Base-by-base conservation (phyloP, 2,797 vertebrate species). In the Numenius phaeopus region DNA sequence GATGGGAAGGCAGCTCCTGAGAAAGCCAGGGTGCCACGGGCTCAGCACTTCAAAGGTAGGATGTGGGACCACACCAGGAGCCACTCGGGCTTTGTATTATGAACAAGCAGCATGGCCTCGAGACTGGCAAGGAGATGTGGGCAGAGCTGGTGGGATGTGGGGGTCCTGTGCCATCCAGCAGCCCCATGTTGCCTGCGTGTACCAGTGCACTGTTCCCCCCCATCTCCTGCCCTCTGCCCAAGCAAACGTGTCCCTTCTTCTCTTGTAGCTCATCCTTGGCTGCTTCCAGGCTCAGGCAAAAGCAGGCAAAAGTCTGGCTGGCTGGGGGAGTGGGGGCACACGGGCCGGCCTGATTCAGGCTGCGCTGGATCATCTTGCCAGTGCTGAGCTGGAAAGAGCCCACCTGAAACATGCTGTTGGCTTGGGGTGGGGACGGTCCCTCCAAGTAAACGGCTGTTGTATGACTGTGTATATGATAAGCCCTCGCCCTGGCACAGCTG, bases 31-130 rank as follows among this genome's bases (percentile, higher is more conserved):
- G 61, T 71, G 42, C 71, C 22, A 7, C 88, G 6, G 57, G 4
- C 61, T 19, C 88, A 89, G 50, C 98, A 96, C 27, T 97, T 98
- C 87, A 98, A 98, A 99, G 98, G 99, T 99, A 94, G 9, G 72
- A 81, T 54, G 22, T 0, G 2, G 52, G 44, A 52, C n/a, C 16
- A 13, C 57, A 17, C 22, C 1, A 3, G 29, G 32, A 77, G 24
- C 61, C 76, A 21, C 40, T 66, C 1, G 4, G 44, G 17, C 39
- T 84, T 79, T 81, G 13, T 57, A 3, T 54, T 72, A 7, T 14
- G 29, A 89, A 22, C 20, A 39, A 49, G 26, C 34, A 72, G 58
- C 30, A 5, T 14, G 49, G 47, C 20, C 23, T 52, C 2, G 2
- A 83, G 46, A 34, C 39, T 50, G 64, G 12, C 2, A 0, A 11